Base-by-base conservation (phyloP, 2,797 vertebrate genomes). In the Peromyscus attwateri region DNA sequence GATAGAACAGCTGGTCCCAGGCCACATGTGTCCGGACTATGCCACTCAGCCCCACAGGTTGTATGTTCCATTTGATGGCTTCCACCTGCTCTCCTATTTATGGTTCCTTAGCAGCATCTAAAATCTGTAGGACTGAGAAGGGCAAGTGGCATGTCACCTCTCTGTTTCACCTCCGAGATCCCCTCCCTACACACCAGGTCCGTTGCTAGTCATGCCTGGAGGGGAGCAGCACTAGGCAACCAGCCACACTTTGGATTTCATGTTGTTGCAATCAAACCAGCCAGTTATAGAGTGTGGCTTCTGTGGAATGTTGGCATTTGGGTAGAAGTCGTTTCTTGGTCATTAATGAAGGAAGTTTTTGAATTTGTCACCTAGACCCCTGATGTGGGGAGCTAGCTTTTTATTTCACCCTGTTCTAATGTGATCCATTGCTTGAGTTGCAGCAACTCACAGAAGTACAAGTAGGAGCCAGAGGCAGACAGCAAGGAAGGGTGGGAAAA, bases 241-340 rank as follows among this genome's bases (percentile, higher is more conserved):
- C 75, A 49, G 19, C 11, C 87, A 68, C 27, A 96, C 12, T 52
- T 23, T 40, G 29, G n/a, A 29, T 83, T 27, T 95, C 46, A 52
- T 11, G 1, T 95, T 37, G 84, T 85, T 62, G n/a, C 13, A 71
- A 46, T 14, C 21, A n/a, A 34, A 43, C 8, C 83, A 73, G 37
- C 2, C 13, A 49, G 3, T 62, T 81, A 85, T 46, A 25, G 49
- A 49, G 68, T 85, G 29, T 77, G 49, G 52, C 75, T 91, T 52
- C 62, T 60, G 6, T 12, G 31, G 2, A 79, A 83, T 68, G 92
- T 90, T 92, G 1, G 6, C 10, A 66, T 82, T 57, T 43, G 23
- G 46, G 43, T 82, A 64, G n/a, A 81, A 82, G 62, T 73, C 91
- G 21, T 25, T 96, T 64, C 81, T 83, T 94, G 81, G 40, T 37